phyloP scores from a whole-genome alignment of 2,888 invertebrate species.

The Drosophila meridionalis region DNA sequence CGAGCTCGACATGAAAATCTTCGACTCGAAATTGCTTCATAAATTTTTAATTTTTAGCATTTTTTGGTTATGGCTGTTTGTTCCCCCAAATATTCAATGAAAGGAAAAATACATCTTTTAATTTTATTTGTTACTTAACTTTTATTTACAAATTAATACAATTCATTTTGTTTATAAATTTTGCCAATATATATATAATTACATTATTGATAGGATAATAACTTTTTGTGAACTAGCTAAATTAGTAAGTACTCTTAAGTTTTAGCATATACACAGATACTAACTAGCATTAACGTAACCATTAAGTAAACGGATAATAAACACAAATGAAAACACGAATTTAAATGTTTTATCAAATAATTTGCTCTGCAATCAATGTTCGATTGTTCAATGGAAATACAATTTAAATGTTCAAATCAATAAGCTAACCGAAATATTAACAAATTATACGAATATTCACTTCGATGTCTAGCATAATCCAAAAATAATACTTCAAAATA shows the following conservation, averaged over 20 bases:
- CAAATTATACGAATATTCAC: conserved; percentile 24
- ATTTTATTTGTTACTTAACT: neutral
- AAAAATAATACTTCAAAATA: neutral
- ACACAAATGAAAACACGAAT: conserved; percentile 35
- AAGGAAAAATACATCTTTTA: neutral
- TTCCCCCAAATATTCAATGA: no score
- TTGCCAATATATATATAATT: neutral
- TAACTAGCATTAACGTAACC: neutral
- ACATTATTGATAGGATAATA: neutral
- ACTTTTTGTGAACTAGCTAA: conserved; percentile 2
- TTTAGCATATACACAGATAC: neutral
- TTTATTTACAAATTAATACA: neutral
- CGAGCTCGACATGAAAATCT: neutral
- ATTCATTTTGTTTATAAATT: neutral
- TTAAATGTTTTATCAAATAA: conserved; percentile 30
- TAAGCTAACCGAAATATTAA: neutral
- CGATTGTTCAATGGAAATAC: conserved; percentile 14
- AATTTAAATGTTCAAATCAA: neutral
- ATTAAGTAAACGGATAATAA: conserved; percentile 38
- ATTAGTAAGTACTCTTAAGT: conserved; percentile 1
- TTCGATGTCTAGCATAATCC: conserved; percentile 59
- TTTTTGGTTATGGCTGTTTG: neutral
- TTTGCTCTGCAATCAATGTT: conserved; percentile 7
- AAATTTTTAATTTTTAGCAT: neutral
- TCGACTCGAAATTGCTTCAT: neutral